Base-by-base conservation (phyloP, 2,113 vertebrate genomes). In the Microcebus lehilahytsara region DNA sequence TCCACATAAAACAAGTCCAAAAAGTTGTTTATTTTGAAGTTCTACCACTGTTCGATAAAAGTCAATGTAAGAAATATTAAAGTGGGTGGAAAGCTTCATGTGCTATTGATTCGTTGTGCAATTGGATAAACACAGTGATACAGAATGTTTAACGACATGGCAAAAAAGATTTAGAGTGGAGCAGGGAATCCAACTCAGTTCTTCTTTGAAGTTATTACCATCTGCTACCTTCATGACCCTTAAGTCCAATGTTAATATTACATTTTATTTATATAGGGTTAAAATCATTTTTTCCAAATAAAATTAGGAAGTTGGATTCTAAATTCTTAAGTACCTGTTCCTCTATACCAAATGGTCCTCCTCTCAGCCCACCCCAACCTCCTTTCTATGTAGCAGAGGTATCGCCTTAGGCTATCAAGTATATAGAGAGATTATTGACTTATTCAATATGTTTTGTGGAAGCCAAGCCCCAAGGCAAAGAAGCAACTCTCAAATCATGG, bases 61-160 rank as follows among this genome's bases (percentile, higher is more conserved):
- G 84, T 90, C 51, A 1, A 85, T 92, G 25, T 49, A 93, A 96
- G 66, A 93, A 91, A 97, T 97, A 94, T 91, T 91, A 95, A 92
- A 87, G 46, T 88, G 67, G 23, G 19, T 90, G 16, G 53, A 89
- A 98, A 93, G 34, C 51, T 97, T 97, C 75, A 67, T 87, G 72
- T 92, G 51, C 2, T 97, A 85, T 85, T 69, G 85, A 96, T 95
- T 96, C 42, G 3, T 42, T 46, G 12, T 93, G 19, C 30, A 87
- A 69, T 7, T 87, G 86, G 66, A 90, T 92, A 93, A 97, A 72
- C 19, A 93, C 34, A 89, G 3, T 66, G 46, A 81, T 81, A 71
- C 13, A 34, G 30, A 88, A 75, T 96, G 23, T 78, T 86, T 93
- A 96, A 84, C 89, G 56, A 34, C 22, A 71, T 46, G 66, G 23